Percentiles rank a stretch among this genome's conserved stretches.
Conservation (phyloP, 2,113 vertebrate species). For the Arenaria interpres region DNA sequence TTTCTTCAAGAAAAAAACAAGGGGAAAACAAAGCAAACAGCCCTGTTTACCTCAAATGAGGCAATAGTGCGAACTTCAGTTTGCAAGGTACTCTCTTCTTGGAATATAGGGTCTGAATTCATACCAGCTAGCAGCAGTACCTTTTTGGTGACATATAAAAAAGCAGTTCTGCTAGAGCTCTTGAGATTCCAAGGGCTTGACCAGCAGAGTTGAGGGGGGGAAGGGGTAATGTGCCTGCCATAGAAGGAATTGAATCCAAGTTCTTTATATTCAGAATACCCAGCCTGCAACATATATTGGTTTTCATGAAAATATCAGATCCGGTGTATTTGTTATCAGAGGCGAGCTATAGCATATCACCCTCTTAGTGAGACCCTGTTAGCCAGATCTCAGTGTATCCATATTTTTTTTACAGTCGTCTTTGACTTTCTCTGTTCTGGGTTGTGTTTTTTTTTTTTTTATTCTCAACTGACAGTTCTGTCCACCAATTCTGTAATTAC, state of each 20-base stretch:
- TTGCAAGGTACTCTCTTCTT: neutral
- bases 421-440: neutral
- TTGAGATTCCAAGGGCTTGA: neutral
- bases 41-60: neutral
- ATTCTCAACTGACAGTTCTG: neutral
- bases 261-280: neutral
- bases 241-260: neutral
- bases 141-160: neutral
- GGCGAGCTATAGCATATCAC: neutral
- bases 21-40: neutral
- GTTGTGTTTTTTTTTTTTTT: neutral
- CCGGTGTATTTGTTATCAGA: neutral
- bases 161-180: neutral
- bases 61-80: neutral
- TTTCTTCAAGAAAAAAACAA: neutral
- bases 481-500: conserved; percentile 51
- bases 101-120: neutral
- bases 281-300: neutral
- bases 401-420: neutral
- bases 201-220: neutral
- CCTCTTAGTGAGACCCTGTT: neutral
- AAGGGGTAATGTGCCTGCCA: neutral
- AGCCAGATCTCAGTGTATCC: neutral
- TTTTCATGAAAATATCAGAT: neutral
- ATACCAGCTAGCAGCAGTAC: neutral